Base-by-base conservation (phyloP, 1,140 invertebrate genomes). In the Maconellicoccus hirsutus region DNA sequence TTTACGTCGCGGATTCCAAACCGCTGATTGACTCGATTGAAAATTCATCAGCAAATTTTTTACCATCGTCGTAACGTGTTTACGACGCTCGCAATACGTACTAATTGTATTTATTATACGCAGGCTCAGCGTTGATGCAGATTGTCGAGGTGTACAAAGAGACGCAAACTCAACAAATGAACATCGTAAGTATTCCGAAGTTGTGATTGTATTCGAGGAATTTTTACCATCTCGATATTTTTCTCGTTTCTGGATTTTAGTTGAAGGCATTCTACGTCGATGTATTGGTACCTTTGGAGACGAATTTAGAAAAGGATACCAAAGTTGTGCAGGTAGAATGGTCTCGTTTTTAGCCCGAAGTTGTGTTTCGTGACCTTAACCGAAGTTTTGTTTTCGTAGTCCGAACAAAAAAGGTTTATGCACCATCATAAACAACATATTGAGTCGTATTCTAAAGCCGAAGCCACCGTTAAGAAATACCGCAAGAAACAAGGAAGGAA, bases 221-320 rank as follows among this genome's bases (percentile, higher is more conserved):
- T 38, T 38, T 14, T 14, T 7, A 38, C 33, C 33, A 38, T 38
- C 33, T 6, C 6, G 33, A 7, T 38, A 38, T 38, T 38, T 6
- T 6, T 38, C 14, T 38, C 33, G 33, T 38, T 38, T 38, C 6
- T 38, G 33, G 33, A 7, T 14, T n/a, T n/a, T n/a, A 95, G 92
- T 79, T 95, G 71, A 94, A 94, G 83, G 93, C 92, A 16, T 94
- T 95, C 79, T 95, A 95, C 82, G 92, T 95, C 25, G 93, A 95
- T 83, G 83, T 95, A 72, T 81, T 95, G 72, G 90, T 94, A 69
- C 93, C 92, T 73, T 81, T 95, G 78, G 93, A 95, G 83, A 92
- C 91, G 66, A 94, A 94, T 81, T 82, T 94, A 76, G 92, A 94
- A 79, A 94, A 94, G 79, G 92, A 95, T 79, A 93, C 90, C 26